Evolutionary conservation across 2,888 invertebrate genomes (phyloP).

Genomic region (Hypena proboscidalis): DNA sequence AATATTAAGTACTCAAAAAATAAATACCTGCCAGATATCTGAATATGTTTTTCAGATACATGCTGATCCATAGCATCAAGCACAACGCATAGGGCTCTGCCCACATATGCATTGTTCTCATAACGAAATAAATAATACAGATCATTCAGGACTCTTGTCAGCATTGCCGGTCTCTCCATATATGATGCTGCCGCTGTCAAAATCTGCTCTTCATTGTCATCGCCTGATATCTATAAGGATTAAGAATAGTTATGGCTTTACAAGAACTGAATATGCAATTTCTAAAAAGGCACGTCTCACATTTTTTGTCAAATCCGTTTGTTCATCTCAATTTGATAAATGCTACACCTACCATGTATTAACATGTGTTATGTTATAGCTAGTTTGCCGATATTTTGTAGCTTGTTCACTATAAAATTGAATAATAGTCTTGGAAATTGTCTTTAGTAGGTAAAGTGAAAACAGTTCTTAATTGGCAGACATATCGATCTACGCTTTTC

Average conservation of each 20-base stretch:
- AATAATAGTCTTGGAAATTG: too few species aligned
- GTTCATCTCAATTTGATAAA: too few species aligned
- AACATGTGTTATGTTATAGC: too few species aligned
- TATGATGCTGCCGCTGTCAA: constrained; percentile 93
- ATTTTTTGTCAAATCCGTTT: too few species aligned
- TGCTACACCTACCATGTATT: too few species aligned
- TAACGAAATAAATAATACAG: constrained; percentile 94
- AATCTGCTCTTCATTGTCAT: constrained; percentile 96
- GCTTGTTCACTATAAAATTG: too few species aligned
- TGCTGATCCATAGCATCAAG: constrained; percentile 96
- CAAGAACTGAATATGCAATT: too few species aligned
- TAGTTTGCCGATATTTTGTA: too few species aligned
- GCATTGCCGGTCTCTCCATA: constrained; percentile 92
- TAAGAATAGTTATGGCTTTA: background rate
- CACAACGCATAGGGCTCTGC: constrained; percentile 91
- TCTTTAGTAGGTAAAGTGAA: too few species aligned
- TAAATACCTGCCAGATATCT: constrained; percentile 94
- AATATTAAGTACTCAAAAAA: background rate
- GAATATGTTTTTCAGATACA: constrained; percentile 94
- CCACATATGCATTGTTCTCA: constrained; percentile 91
- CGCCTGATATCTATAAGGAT: constrained; percentile 91
- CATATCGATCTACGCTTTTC: too few species aligned
- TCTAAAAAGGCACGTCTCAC: too few species aligned
- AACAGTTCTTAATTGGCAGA: too few species aligned
- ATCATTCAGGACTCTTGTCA: constrained; percentile 94